Percentiles rank a stretch among this genome's conserved stretches.
Evolutionary conservation across 2,888 invertebrate genomes (phyloP).

Genomic region (Tenthredo scrophulariae): DNA sequence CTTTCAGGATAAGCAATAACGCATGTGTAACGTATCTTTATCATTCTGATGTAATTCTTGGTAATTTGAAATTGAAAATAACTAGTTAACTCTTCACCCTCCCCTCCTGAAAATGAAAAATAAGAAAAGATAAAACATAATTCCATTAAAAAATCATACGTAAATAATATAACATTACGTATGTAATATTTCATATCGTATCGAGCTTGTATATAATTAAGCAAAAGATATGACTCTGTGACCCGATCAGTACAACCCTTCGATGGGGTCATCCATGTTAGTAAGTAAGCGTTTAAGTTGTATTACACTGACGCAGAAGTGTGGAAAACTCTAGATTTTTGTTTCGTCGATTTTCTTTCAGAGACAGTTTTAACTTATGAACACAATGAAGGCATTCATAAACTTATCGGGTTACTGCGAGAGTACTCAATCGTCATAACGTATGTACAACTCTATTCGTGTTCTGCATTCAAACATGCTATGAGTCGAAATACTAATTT

Average conservation of each 20-base stretch:
- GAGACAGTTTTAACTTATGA: background rate
- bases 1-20: background rate
- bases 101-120: background rate
- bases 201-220: constrained; percentile 51
- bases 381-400: constrained; percentile 43
- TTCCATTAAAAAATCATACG: background rate
- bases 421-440: constrained; percentile 20
- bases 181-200: constrained; percentile 41
- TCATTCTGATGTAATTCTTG: constrained; percentile 26
- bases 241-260: constrained; percentile 40
- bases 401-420: constrained; percentile 20
- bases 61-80: constrained; percentile 48
- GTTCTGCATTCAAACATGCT: constrained; percentile 30
- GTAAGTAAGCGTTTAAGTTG: constrained; percentile 30
- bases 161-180: constrained; percentile 1
- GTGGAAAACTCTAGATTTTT: constrained; percentile 10
- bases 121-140: background rate
- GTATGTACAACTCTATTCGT: background rate
- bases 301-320: constrained; percentile 16
- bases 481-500: background rate
- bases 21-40: background rate
- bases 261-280: constrained; percentile 11
- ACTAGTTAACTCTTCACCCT: constrained; percentile 45
- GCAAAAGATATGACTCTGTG: constrained; percentile 30
- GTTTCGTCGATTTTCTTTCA: background rate